A percentile compares a stretch with the other conserved stretches of the same genome.
Evolutionary conservation across 2,888 invertebrate species (phyloP).

Genomic region (Kryphioiulus occultus): DNA sequence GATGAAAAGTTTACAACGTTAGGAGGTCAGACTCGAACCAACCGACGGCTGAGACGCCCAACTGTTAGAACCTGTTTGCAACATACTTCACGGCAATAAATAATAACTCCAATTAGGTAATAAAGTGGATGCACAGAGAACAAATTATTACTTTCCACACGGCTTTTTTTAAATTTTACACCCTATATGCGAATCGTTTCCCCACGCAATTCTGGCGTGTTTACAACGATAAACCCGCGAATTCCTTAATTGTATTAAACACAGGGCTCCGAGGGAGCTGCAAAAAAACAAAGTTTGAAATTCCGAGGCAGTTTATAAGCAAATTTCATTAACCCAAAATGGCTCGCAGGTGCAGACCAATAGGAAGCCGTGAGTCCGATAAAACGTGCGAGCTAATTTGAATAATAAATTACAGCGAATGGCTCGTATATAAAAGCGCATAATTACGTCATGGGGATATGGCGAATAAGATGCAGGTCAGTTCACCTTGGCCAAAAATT

Average conservation of each 20-base stretch:
- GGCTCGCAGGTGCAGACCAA: background rate
- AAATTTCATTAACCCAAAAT: background rate
- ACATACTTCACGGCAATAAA: constrained; percentile 47
- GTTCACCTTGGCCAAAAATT: background rate
- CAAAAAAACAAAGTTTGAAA: background rate
- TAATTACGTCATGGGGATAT: background rate
- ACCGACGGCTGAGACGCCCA: constrained; percentile 43
- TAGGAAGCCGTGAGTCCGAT: background rate
- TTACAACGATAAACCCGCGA: background rate
- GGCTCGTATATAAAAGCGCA: background rate
- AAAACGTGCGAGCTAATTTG: background rate
- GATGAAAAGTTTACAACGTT: constrained; percentile 33
- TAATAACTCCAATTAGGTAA: constrained; percentile 50
- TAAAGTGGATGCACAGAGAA: constrained; percentile 45
- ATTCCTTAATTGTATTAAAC: background rate
- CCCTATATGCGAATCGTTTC: background rate
- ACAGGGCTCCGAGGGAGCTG: background rate
- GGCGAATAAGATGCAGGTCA: background rate
- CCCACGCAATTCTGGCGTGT: background rate
- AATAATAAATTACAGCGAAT: background rate
- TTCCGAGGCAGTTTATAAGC: background rate
- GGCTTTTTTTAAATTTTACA: background rate
- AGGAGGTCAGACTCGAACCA: constrained; percentile 8
- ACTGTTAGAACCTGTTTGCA: constrained; percentile 46
- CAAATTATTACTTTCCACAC: constrained; percentile 44